A percentile compares a stretch with the other conserved stretches of the same genome.
Conservation (phyloP, 2,888 invertebrate species). For the Adelognathus sp. region DNA sequence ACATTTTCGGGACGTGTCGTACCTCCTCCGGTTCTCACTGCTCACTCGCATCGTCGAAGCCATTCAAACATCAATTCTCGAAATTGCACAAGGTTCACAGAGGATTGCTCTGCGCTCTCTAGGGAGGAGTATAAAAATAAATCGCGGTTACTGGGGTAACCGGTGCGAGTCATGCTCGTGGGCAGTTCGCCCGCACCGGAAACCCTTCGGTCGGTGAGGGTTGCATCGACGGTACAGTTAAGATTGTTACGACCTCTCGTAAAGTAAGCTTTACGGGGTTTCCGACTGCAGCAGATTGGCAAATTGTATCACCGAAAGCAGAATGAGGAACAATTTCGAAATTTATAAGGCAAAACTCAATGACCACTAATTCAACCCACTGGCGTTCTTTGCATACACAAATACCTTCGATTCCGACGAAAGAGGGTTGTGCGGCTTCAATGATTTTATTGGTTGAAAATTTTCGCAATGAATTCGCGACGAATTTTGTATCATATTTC, state of each 20-base stretch:
- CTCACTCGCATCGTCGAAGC: too few relatives aligned
- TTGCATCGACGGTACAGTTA: not conserved
- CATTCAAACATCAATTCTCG: not conserved
- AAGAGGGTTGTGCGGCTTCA: not conserved
- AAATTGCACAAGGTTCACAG: not conserved
- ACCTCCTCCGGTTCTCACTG: not conserved
- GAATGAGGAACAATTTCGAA: constrained; percentile 14
- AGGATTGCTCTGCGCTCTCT: not conserved
- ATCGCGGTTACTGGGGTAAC: constrained; percentile 34
- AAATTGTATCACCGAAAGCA: constrained; percentile 18
- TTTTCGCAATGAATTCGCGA: too few relatives aligned
- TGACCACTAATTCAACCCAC: too few relatives aligned
- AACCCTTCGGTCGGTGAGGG: constrained; percentile 40
- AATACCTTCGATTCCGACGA: too few relatives aligned
- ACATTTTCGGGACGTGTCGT: constrained; percentile 12
- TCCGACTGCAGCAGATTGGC: constrained; percentile 13
- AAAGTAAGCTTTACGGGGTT: constrained; percentile 39
- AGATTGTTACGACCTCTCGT: constrained; percentile 43
- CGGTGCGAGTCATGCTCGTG: constrained; percentile 32
- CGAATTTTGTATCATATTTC: too few relatives aligned
- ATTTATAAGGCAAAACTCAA: too few relatives aligned
- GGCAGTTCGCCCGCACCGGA: constrained; percentile 8
- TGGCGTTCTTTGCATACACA: too few relatives aligned
- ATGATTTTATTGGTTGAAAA: constrained; percentile 34
- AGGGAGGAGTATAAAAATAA: not conserved